These are phyloP conservation scores for Hyles vespertilio DNA, from an alignment of 1,140 invertebrate species.

Conservation along the genomic window DNA sequence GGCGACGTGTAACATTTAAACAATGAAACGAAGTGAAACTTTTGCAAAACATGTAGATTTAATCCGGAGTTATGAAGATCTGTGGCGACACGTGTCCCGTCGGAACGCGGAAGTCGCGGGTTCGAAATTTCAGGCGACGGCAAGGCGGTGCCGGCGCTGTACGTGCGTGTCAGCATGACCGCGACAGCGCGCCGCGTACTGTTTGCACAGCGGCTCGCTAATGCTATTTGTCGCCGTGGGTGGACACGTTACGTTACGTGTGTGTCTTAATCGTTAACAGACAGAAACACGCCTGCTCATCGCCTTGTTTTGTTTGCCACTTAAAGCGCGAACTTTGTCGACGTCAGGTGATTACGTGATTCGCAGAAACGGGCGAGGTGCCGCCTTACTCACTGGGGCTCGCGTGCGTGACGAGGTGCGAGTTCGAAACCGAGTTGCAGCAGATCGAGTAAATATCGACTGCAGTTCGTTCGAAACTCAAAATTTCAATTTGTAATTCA, in stretches of 20 bases:
- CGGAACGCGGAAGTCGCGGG: constrained; percentile 25
- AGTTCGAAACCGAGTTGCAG: constrained; percentile 3
- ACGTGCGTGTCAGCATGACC: constrained; percentile 45
- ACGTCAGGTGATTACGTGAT: constrained; percentile 46
- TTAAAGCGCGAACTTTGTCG: constrained; percentile 43
- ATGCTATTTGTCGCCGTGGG: constrained; percentile 56
- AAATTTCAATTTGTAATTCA: constrained; percentile 52
- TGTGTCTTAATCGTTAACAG: constrained; percentile 66
- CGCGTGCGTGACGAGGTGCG: background rate
- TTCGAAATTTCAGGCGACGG: constrained; percentile 36
- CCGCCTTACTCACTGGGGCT: background rate
- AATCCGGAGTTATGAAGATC: too few species aligned
- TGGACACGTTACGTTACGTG: constrained; percentile 48
- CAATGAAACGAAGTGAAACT: too few species aligned
- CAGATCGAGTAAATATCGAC: constrained; percentile 32
- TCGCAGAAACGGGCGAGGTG: constrained; percentile 17
- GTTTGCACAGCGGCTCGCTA: constrained; percentile 56
- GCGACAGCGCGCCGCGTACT: constrained; percentile 35
- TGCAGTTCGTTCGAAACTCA: constrained; percentile 42
- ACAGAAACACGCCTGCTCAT: constrained; percentile 51
- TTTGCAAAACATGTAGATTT: too few species aligned
- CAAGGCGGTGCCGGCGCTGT: constrained; percentile 15
- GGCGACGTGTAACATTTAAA: constrained; percentile 29
- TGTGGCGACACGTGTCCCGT: background rate
- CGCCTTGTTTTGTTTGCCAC: constrained; percentile 51